Conservation (phyloP, 2,888 invertebrate species). For the Sympetrum striolatum region DNA sequence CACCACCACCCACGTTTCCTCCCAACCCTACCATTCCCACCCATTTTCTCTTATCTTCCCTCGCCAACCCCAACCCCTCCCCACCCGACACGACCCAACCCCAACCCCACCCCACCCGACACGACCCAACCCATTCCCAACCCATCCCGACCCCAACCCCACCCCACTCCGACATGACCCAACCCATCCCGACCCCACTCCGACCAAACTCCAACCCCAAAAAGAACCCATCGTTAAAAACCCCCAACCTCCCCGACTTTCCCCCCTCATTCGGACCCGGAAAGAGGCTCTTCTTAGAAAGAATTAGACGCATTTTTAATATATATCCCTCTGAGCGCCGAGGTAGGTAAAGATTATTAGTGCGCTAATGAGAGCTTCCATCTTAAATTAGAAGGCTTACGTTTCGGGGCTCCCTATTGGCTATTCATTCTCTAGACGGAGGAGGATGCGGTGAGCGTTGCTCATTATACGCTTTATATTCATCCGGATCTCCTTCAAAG, state of each 20-base stretch:
- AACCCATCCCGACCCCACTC: too few relatives aligned
- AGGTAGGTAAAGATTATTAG: constrained; percentile 34
- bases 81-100: too few relatives aligned
- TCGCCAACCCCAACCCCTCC: too few relatives aligned
- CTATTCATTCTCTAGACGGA: neutral
- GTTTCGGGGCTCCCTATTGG: neutral
- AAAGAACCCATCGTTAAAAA: too few relatives aligned
- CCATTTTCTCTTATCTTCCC: neutral
- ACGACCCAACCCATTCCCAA: neutral
- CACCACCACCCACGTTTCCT: neutral
- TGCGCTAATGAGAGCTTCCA: constrained; percentile 30
- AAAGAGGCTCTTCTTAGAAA: constrained; percentile 15
- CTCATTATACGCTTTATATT: neutral
- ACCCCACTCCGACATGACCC: too few relatives aligned
- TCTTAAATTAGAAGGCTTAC: constrained; percentile 28
- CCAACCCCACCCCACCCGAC: too few relatives aligned
- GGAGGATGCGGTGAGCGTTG: neutral
- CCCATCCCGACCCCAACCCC: neutral
- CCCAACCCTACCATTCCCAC: neutral
- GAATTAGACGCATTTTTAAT: constrained; percentile 41
- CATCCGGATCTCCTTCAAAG: too few relatives aligned
- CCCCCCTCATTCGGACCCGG: neutral
- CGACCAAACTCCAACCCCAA: too few relatives aligned
- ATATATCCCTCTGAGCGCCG: constrained; percentile 27
- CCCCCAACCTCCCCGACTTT: neutral